These are phyloP conservation scores for Glaucomys volans DNA, from an alignment of 2,113 vertebrate genomes.

Conservation along the genomic window DNA sequence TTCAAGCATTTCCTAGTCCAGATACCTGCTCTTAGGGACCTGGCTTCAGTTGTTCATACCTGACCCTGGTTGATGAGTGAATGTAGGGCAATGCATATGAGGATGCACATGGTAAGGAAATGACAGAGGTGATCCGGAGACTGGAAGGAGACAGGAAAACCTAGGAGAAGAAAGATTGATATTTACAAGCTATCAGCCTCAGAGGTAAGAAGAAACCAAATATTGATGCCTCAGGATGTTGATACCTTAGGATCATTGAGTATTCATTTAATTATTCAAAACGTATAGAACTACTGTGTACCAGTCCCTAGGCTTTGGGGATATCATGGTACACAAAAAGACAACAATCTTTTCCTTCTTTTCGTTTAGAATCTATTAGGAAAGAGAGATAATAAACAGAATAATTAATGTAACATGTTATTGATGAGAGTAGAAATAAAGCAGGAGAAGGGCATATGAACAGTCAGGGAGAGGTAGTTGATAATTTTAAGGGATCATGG, in stretches of 20 bases:
- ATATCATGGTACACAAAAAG: neutral
- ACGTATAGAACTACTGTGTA: neutral
- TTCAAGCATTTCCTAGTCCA: neutral
- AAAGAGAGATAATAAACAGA: neutral
- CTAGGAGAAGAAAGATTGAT: constrained; percentile 68
- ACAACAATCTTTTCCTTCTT: neutral
- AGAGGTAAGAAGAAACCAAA: neutral
- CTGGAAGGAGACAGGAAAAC: constrained; percentile 87
- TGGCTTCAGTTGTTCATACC: constrained; percentile 4
- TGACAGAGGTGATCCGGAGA: constrained; percentile 59
- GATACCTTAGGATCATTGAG: neutral
- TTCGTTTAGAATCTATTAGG: neutral
- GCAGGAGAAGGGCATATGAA: neutral
- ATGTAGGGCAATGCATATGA: constrained; percentile 57
- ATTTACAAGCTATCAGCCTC: neutral
- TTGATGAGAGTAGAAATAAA: neutral
- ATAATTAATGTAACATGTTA: neutral
- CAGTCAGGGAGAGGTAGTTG: neutral
- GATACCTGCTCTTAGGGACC: neutral
- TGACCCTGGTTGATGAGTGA: constrained; percentile 70
- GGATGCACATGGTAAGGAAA: constrained; percentile 74
- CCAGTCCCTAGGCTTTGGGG: neutral
- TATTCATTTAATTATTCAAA: neutral
- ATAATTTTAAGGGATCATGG: neutral
- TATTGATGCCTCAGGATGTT: neutral